Evolutionary conservation across 2,888 invertebrate species (phyloP).

Genomic region (Agriopis aurantiaria): DNA sequence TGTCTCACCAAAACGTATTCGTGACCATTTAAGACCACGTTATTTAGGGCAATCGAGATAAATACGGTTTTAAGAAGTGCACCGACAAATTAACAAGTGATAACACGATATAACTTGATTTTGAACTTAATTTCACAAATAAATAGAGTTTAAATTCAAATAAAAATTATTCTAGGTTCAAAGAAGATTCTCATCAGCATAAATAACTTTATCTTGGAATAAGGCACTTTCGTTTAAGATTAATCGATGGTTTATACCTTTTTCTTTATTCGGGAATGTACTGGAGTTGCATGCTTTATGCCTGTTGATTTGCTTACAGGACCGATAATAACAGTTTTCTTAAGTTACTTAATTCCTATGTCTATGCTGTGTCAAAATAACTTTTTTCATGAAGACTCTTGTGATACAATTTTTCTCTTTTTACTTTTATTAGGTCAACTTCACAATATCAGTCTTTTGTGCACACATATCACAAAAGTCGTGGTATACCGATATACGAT

Average conservation of each 20-base stretch:
- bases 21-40: conserved; percentile 51
- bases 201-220: conserved; percentile 55
- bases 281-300: conserved; percentile 28
- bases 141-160: conserved; percentile 29
- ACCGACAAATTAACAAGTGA: conserved; percentile 67
- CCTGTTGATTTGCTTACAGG: conserved; percentile 14
- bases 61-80: conserved; percentile 59
- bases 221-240: conserved; percentile 54
- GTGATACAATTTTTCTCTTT: no score
- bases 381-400: no score
- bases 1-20: conserved; percentile 35
- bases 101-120: conserved; percentile 41
- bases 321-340: no score
- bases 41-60: conserved; percentile 66
- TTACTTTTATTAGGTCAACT: no score
- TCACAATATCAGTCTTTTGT: no score
- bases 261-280: conserved; percentile 41
- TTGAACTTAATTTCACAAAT: conserved; percentile 35
- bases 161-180: conserved; percentile 13
- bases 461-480: no score
- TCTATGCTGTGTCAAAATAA: no score
- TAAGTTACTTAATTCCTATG: no score
- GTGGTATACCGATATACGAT: no score
- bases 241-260: conserved; percentile 50
- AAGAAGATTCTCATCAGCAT: conserved; percentile 45